These are phyloP conservation scores for Oryzias woworae DNA, from an alignment of 2,113 vertebrate genomes.

Conservation along the genomic window DNA sequence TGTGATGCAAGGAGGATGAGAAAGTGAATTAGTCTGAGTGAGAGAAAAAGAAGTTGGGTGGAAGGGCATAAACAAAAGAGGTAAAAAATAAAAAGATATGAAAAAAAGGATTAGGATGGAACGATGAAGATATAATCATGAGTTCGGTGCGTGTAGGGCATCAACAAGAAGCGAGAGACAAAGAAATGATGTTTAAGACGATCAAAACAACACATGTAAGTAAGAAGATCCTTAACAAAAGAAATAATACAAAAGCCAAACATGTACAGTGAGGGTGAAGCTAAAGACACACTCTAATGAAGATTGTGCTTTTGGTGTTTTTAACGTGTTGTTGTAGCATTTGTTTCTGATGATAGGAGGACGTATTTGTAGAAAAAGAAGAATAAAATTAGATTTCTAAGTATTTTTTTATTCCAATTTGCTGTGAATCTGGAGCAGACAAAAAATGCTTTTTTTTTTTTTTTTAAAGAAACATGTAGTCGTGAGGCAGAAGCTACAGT, in stretches of 20 bases:
- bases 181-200: background rate
- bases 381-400: too few relatives aligned
- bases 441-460: too few relatives aligned
- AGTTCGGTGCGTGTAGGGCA: background rate
- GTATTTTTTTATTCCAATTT: too few relatives aligned
- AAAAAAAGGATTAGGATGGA: background rate
- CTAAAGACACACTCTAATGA: too few relatives aligned
- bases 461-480: too few relatives aligned
- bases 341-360: too few relatives aligned
- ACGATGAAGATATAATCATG: background rate
- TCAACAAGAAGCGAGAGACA: background rate
- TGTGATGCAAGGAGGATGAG: conserved; percentile 2
- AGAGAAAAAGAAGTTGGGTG: background rate
- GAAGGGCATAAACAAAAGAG: background rate
- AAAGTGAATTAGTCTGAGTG: background rate
- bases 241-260: background rate
- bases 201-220: background rate
- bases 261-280: too few relatives aligned
- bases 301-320: too few relatives aligned
- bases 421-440: too few relatives aligned
- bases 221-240: background rate
- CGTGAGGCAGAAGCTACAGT: too few relatives aligned
- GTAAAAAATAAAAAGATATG: background rate
- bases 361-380: too few relatives aligned
- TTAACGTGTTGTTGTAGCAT: too few relatives aligned